phyloP scores from a whole-genome alignment of 2,113 vertebrate genomes.

The Rhombomys opimus region DNA sequence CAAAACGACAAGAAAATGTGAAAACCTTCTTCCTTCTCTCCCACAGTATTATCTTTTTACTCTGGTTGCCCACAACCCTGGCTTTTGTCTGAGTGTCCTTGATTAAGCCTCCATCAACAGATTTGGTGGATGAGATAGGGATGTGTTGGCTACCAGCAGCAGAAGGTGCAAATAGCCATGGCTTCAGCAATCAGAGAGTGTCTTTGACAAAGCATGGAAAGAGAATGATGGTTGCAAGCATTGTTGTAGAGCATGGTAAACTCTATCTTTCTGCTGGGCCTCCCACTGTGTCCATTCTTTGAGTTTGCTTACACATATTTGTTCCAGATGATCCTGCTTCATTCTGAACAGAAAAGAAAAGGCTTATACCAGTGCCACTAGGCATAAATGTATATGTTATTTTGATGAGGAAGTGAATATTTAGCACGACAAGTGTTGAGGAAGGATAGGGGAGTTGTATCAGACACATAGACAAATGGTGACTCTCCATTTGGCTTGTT shows the following conservation, averaged over 20 bases:
- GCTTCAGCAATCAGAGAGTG: not conserved
- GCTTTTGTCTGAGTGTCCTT: not conserved
- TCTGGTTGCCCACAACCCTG: not conserved
- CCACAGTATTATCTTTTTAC: not conserved
- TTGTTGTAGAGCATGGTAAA: not conserved
- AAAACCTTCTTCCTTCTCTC: not conserved
- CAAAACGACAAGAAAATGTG: not conserved
- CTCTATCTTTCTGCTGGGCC: not conserved
- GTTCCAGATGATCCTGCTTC: not conserved
- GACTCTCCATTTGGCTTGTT: not conserved
- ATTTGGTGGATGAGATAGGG: not conserved
- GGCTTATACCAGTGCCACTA: conserved; percentile 24
- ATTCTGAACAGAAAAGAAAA: conserved; percentile 20
- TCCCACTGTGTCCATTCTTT: not conserved
- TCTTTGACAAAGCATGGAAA: not conserved
- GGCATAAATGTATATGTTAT: conserved; percentile 2
- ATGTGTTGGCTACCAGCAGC: not conserved
- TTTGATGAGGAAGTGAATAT: not conserved
- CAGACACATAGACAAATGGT: not conserved
- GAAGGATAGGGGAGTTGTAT: not conserved
- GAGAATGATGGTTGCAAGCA: not conserved
- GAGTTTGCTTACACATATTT: not conserved
- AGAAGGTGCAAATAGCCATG: not conserved
- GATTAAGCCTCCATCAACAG: not conserved
- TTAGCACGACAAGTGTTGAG: not conserved